Evolutionary conservation across 2,888 invertebrate genomes (phyloP).

Genomic region (Dasypogon diadema): DNA sequence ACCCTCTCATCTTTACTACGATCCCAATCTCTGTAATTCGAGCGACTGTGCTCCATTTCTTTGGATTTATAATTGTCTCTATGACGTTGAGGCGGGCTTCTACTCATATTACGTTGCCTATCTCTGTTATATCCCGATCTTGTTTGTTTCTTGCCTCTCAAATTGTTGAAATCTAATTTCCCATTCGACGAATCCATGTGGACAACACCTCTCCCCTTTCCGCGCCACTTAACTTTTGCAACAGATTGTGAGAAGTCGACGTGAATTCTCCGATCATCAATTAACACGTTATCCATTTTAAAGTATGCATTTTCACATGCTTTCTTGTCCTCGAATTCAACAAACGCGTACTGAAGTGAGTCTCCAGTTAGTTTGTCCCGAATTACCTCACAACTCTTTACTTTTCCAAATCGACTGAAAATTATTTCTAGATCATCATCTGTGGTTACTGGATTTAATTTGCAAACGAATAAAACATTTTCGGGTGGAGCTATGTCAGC

Average conservation of each 20-base stretch:
- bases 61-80: not conserved
- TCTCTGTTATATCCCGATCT: not conserved
- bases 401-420: slow-evolving; percentile 95
- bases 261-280: slow-evolving; percentile 98
- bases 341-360: slow-evolving; percentile 98
- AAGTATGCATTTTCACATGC: slow-evolving; percentile 98
- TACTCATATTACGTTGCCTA: not conserved
- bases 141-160: slow-evolving; percentile 24
- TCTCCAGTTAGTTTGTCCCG: slow-evolving; percentile 92
- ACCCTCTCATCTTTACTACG: not conserved
- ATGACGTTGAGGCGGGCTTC: not conserved
- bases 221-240: slow-evolving; percentile 91
- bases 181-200: slow-evolving; percentile 56
- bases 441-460: slow-evolving; percentile 97
- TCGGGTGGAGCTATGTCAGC: slow-evolving; percentile 98
- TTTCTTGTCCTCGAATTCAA: slow-evolving; percentile 93
- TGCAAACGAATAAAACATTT: slow-evolving; percentile 99
- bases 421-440: slow-evolving; percentile 98
- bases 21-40: not conserved
- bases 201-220: slow-evolving; percentile 85
- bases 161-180: slow-evolving; percentile 53
- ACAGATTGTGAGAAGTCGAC: slow-evolving; percentile 99
- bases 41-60: not conserved
- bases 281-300: slow-evolving; percentile 99
- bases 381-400: slow-evolving; percentile 95